Base-by-base conservation (phyloP, 1,140 invertebrate species). In the Lepidotrigona ventralis region DNA sequence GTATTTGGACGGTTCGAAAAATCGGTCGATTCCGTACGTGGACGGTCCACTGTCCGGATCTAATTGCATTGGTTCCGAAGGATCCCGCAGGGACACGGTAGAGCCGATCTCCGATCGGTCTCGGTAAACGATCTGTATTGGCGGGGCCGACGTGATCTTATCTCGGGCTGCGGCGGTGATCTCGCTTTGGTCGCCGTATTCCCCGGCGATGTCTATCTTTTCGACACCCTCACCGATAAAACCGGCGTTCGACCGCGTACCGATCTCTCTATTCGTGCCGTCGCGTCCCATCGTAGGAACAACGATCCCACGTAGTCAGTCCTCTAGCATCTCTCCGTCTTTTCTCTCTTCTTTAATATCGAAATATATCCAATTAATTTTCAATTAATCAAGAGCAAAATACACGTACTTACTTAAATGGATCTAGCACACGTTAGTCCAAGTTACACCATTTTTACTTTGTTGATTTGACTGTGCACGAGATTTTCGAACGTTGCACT, bases 41-140 rank as follows among this genome's bases (percentile, higher is more conserved):
- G 60, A 60, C 39, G 85, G 85, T 83, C 70, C 39, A 53, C 46
- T 51, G 85, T 51, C 66, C 29, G 73, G 79, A 88, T 87, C 87
- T 89, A 89, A 89, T 89, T 89, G 87, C 86, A 66, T 89, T 75
- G 82, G 74, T 69, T 77, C 74, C n/a, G 58, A 85, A 77, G 85
- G 87, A 85, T 83, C 70, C 86, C 86, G 78, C 33, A 76, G 87
- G 84, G 86, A 88, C 77, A 71, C 21, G 63, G 63, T 73, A 87
- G 87, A 87, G 69, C 64, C 81, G 81, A 88, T 88, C 87, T 88
- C 78, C 84, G 87, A 88, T 89, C 87, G 84, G 70, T 51, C 80
- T 66, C 71, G 70, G 87, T 89, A 88, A 89, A 84, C 86, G 87
- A 89, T 89, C 87, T 88, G 74, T 89, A 89, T 86, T 89, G 87